Percentiles rank a stretch among this genome's conserved stretches.
Conservation (phyloP, 2,113 vertebrate genomes). For the Micromys minutus region DNA sequence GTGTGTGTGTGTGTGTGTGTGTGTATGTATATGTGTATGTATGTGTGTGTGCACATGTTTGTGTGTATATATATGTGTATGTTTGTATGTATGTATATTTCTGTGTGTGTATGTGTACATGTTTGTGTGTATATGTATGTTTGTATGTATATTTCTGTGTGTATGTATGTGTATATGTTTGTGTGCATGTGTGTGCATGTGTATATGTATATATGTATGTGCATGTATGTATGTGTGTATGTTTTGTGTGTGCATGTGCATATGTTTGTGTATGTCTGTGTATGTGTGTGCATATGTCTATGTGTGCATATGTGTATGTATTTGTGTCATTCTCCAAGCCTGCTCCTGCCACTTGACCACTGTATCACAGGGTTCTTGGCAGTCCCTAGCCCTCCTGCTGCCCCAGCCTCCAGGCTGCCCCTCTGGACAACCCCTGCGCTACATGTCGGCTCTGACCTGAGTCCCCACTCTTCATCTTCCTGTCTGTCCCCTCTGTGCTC, state of each 20-base stretch:
- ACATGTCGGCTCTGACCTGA: not conserved
- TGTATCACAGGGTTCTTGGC: too few relatives aligned
- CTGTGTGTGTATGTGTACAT: too few relatives aligned
- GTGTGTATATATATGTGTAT: too few relatives aligned
- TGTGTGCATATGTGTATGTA: too few relatives aligned
- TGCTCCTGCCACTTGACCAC: not conserved
- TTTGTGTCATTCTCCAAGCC: not conserved
- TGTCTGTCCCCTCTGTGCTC: fast-evolving
- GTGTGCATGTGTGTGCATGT: too few relatives aligned
- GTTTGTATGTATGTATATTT: too few relatives aligned
- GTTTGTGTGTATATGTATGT: not conserved
- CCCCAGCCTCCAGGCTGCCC: not conserved
- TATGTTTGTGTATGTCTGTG: not conserved
- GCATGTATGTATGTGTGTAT: not conserved
- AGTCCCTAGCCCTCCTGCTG: not conserved
- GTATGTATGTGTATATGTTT: too few relatives aligned
- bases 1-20: not conserved
- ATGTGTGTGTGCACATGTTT: too few relatives aligned
- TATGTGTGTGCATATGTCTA: too few relatives aligned
- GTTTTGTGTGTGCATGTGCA: too few relatives aligned
- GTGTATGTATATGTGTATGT: too few relatives aligned
- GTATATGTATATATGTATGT: not conserved
- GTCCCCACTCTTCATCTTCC: too few relatives aligned
- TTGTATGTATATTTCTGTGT: not conserved
- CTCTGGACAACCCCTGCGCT: not conserved